Conservation (phyloP, 2,113 vertebrate species). For the Bubo scandiacus region DNA sequence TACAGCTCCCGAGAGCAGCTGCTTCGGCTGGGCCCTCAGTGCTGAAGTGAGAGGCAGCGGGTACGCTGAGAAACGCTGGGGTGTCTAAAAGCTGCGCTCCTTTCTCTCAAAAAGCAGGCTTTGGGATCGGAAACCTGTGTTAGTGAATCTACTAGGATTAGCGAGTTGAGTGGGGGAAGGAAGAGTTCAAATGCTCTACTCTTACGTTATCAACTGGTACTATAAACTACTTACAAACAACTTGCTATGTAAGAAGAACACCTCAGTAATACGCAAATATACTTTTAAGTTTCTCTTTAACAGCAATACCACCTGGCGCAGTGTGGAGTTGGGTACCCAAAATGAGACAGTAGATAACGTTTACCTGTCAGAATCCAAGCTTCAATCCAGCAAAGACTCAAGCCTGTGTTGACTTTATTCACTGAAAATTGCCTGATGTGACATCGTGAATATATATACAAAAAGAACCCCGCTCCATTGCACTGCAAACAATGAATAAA, state of each 20-base stretch:
- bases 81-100: not conserved
- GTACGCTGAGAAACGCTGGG: not conserved
- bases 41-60: not conserved
- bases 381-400: not conserved
- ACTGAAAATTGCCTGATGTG: not conserved
- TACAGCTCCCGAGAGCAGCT: not conserved
- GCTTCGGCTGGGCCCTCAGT: rapidly evolving
- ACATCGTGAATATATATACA: not conserved
- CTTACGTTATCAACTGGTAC: not conserved
- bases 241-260: not conserved
- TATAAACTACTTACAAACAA: not conserved
- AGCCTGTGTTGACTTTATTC: constrained; percentile 29
- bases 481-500: not conserved
- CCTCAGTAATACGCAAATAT: not conserved
- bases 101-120: not conserved
- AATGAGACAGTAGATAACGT: not conserved
- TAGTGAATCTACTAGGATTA: not conserved
- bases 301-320: constrained; percentile 36
- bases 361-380: not conserved
- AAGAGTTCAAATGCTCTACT: not conserved
- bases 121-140: not conserved
- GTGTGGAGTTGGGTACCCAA: not conserved
- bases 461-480: not conserved
- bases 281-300: constrained; percentile 7
- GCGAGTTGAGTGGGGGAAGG: not conserved